phyloP scores from a whole-genome alignment of 2,797 vertebrate species.

The Sebastes vulpes region DNA sequence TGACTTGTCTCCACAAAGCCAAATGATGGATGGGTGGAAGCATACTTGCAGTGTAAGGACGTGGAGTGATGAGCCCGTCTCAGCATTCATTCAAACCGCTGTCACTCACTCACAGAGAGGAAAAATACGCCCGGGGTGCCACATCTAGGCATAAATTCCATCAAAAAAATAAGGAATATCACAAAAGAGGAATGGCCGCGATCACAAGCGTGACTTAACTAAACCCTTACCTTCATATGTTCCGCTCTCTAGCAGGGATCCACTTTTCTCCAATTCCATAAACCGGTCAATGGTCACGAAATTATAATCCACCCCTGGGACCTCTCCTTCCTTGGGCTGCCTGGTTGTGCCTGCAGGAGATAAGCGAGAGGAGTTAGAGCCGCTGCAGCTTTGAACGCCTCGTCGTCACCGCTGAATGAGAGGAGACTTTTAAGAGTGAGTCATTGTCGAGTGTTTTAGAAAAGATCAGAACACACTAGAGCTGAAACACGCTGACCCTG shows the following conservation, averaged over 20 bases:
- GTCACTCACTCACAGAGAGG: constrained; percentile 22
- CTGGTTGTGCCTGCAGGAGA: constrained; percentile 93
- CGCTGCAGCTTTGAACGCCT: constrained; percentile 10
- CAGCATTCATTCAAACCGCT: constrained; percentile 40
- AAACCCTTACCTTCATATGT: constrained; percentile 96
- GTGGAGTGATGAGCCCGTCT: constrained; percentile 26
- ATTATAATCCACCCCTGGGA: constrained; percentile 99
- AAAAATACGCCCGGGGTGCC: neutral
- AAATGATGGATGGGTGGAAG: constrained; percentile 43
- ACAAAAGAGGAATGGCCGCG: constrained; percentile 20
- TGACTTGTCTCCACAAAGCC: constrained; percentile 30
- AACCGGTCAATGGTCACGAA: constrained; percentile 97
- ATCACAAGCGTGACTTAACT: constrained; percentile 32
- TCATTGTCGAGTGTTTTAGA: constrained; percentile 21
- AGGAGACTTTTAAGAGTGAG: neutral
- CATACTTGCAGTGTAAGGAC: neutral
- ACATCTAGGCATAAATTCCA: neutral
- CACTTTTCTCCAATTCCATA: constrained; percentile 98
- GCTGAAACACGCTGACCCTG: constrained; percentile 31
- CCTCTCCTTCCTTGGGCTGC: constrained; percentile 98
- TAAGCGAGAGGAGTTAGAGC: constrained; percentile 46
- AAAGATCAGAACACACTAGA: constrained; percentile 20
- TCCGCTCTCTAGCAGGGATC: constrained; percentile 96
- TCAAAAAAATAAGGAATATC: neutral
- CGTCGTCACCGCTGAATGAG: constrained; percentile 14